Conservation (phyloP, 1,140 invertebrate genomes). For the Diabrotica undecimpunctata region DNA sequence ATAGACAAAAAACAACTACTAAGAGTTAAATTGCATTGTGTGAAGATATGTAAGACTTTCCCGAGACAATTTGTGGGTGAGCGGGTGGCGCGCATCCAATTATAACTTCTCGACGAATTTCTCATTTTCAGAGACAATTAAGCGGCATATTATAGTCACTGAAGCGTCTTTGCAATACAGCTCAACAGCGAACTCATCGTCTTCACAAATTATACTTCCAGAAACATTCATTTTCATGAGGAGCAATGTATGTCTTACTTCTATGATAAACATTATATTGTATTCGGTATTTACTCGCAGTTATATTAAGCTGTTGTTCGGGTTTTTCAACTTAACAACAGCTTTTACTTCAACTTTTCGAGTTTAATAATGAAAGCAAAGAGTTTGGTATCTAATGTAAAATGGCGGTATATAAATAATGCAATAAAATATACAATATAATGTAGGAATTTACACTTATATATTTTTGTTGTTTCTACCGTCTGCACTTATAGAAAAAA, state of each 20-base stretch:
- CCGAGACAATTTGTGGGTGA: constrained; percentile 31
- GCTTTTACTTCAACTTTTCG: too few relatives aligned
- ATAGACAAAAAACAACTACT: constrained; percentile 4
- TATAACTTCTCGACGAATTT: constrained; percentile 51
- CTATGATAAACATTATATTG: too few relatives aligned
- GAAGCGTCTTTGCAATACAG: constrained; percentile 46
- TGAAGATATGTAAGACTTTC: constrained; percentile 34
- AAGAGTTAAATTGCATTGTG: constrained; percentile 21
- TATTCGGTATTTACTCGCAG: too few relatives aligned
- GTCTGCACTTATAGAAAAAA: too few relatives aligned
- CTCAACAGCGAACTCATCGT: constrained; percentile 32
- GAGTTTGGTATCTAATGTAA: too few relatives aligned
- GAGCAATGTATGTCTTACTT: constrained; percentile 34
- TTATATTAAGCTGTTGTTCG: too few relatives aligned
- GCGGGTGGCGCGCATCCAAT: constrained; percentile 46
- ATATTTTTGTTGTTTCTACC: too few relatives aligned
- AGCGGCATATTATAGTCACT: constrained; percentile 50
- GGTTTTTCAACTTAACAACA: too few relatives aligned
- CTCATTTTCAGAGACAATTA: constrained; percentile 51
- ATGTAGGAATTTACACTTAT: too few relatives aligned
- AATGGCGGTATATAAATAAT: too few relatives aligned
- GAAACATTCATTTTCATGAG: constrained; percentile 52
- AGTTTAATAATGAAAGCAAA: too few relatives aligned
- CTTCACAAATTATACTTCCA: constrained; percentile 51
- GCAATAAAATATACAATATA: too few relatives aligned